phyloP scores from a whole-genome alignment of 2,888 invertebrate species.

The Tiphia femorata region DNA sequence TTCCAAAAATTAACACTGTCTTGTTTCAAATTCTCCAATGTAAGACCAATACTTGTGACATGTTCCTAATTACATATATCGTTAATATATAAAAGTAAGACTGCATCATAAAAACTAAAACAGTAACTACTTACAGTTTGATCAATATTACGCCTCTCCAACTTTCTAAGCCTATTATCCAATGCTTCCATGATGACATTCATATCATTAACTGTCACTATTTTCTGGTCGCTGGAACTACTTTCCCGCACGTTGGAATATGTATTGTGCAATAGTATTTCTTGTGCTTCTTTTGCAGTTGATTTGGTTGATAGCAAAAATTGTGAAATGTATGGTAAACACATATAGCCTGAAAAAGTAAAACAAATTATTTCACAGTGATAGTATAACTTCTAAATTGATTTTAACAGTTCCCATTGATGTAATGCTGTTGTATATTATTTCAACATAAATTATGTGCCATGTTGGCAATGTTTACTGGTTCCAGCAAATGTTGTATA shows the following conservation, averaged over 20 bases:
- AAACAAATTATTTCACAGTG: conserved; percentile 1
- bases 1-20: conserved; percentile 36
- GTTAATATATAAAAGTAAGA: conserved; percentile 1
- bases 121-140: conserved; percentile 31
- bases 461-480: no score
- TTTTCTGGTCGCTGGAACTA: not conserved
- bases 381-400: no score
- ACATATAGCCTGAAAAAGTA: conserved; percentile 55
- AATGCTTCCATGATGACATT: conserved; percentile 44
- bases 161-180: conserved; percentile 44
- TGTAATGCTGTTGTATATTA: no score
- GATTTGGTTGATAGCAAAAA: conserved; percentile 13
- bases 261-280: conserved; percentile 1
- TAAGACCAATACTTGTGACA: conserved; percentile 41
- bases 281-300: not conserved
- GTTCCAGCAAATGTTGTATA: no score
- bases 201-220: conserved; percentile 28
- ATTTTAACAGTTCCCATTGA: no score
- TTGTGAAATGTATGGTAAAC: conserved; percentile 34
- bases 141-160: conserved; percentile 46
- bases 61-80: conserved; percentile 39
- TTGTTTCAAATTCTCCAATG: conserved; percentile 37
- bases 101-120: not conserved
- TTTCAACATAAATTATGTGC: no score
- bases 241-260: not conserved